Evolutionary conservation across 1,140 invertebrate species (phyloP).

Genomic region (Tetramorium simillimum): DNA sequence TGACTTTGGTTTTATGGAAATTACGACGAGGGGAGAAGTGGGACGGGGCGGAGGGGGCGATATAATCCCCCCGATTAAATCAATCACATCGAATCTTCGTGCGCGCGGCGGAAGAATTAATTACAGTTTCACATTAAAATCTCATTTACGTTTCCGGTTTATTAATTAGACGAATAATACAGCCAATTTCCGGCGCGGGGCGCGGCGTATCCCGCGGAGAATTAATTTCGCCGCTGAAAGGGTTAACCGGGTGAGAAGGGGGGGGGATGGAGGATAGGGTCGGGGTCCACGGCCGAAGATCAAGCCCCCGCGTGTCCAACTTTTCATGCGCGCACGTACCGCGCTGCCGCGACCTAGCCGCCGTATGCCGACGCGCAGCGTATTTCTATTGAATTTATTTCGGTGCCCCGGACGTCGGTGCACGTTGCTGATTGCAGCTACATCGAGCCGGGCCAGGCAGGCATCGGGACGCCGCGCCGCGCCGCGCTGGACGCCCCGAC

Average conservation of each 20-base stretch:
- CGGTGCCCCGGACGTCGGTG: conserved; percentile 60
- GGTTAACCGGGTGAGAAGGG: neutral
- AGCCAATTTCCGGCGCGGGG: neutral
- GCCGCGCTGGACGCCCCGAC: no score
- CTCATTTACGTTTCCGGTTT: neutral
- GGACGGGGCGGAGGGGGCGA: no score
- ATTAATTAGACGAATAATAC: neutral
- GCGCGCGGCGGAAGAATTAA: neutral
- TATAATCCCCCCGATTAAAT: no score
- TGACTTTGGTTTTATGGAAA: neutral
- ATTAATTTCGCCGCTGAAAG: conserved; percentile 26
- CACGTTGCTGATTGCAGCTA: conserved; percentile 80
- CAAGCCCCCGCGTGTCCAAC: conserved; percentile 33
- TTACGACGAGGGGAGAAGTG: neutral
- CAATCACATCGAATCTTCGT: neutral
- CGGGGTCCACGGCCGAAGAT: conserved; percentile 25
- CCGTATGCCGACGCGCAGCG: conserved; percentile 55
- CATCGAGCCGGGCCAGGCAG: conserved; percentile 67
- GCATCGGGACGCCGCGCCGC: conserved; percentile 34
- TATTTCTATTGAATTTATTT: conserved; percentile 81
- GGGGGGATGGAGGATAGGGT: neutral
- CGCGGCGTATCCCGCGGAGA: neutral
- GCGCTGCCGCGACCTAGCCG: neutral
- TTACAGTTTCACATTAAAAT: neutral
- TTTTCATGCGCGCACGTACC: conserved; percentile 54